Conservation (phyloP, 2,113 vertebrate species). For the Hemicordylus capensis region DNA sequence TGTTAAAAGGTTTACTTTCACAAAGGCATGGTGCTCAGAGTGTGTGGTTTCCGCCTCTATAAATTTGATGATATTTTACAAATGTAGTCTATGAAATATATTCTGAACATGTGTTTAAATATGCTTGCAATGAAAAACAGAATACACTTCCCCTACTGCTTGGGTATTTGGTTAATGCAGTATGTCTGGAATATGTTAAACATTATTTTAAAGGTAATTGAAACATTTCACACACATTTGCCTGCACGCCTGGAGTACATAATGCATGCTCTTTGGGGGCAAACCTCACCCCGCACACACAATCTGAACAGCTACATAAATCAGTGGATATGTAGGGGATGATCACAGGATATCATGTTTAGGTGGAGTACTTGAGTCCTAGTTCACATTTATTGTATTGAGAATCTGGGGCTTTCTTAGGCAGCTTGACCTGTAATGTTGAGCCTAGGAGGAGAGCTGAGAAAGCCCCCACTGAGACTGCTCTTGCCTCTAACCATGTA, state of each 20-base stretch:
- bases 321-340: neutral
- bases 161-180: conserved; percentile 69
- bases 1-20: conserved; percentile 78
- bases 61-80: conserved; percentile 84
- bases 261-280: neutral
- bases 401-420: no score
- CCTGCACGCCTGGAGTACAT: conserved; percentile 46
- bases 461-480: no score
- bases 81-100: conserved; percentile 81
- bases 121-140: conserved; percentile 81
- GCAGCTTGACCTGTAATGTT: no score
- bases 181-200: conserved; percentile 80
- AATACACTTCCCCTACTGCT: conserved; percentile 67
- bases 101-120: conserved; percentile 81
- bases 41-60: conserved; percentile 79
- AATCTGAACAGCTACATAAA: neutral
- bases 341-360: neutral
- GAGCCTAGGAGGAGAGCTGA: no score
- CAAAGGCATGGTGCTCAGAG: conserved; percentile 59
- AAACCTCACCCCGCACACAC: conserved; percentile 8
- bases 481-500: no score
- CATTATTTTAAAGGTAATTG: conserved; percentile 82
- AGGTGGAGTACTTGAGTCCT: neutral
- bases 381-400: neutral
- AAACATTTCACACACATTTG: conserved; percentile 81